Percentiles rank a stretch among this genome's conserved stretches.
Conservation (phyloP, 2,888 invertebrate species). For the Tinea trinotella region DNA sequence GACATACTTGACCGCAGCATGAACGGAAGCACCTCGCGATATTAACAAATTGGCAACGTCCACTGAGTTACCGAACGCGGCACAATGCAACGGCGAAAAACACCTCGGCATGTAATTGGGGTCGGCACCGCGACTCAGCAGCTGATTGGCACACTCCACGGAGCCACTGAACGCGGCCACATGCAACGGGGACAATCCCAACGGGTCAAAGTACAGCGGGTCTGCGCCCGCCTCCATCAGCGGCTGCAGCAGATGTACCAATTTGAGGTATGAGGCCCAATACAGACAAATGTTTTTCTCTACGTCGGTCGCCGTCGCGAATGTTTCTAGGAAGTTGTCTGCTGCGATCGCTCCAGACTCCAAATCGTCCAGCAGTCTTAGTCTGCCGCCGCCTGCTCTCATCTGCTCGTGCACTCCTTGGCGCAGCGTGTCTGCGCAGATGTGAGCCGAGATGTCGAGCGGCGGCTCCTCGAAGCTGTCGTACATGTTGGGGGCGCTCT, state of each 20-base stretch:
- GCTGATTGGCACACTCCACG: slow-evolving; percentile 76
- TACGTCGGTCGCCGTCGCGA: slow-evolving; percentile 72
- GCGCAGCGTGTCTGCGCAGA: slow-evolving; percentile 81
- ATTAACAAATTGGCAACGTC: slow-evolving; percentile 85
- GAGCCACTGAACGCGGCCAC: slow-evolving; percentile 86
- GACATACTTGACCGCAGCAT: slow-evolving; percentile 75
- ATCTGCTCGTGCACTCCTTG: slow-evolving; percentile 83
- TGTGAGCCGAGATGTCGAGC: slow-evolving; percentile 79
- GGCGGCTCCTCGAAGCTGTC: slow-evolving; percentile 84
- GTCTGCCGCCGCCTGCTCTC: slow-evolving; percentile 77
- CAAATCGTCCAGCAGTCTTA: slow-evolving; percentile 80
- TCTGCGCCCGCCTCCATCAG: slow-evolving; percentile 80
- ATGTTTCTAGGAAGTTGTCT: slow-evolving; percentile 66
- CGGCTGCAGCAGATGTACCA: slow-evolving; percentile 76
- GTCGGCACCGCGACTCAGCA: slow-evolving; percentile 78
- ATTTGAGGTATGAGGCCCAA: slow-evolving; percentile 82
- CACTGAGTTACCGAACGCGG: slow-evolving; percentile 89
- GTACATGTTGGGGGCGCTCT: slow-evolving; percentile 85
- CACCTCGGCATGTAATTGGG: slow-evolving; percentile 79
- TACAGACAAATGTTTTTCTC: slow-evolving; percentile 81
- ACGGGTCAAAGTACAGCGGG: slow-evolving; percentile 78
- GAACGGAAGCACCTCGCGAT: slow-evolving; percentile 78
- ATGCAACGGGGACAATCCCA: slow-evolving; percentile 83
- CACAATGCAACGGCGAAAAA: slow-evolving; percentile 89
- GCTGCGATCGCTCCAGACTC: slow-evolving; percentile 77